A percentile compares a stretch with the other conserved stretches of the same genome.
These are phyloP conservation scores for Aphrophora alni DNA, from an alignment of 2,888 invertebrate species.

Conservation along the genomic window DNA sequence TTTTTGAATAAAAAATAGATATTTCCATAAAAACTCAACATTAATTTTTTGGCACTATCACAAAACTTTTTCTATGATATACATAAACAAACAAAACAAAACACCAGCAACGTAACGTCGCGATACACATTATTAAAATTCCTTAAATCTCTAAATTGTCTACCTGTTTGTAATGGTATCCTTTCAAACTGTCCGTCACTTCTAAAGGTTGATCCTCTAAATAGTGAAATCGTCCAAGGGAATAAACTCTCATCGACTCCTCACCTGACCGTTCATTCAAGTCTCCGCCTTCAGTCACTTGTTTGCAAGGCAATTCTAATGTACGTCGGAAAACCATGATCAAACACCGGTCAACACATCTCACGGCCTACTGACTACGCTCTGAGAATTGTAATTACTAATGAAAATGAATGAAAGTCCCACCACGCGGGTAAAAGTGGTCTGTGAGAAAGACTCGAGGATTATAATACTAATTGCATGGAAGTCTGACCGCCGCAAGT, in stretches of 20 bases:
- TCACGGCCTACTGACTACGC: background rate
- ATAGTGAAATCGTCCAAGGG: conserved; percentile 48
- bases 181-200: conserved; percentile 49
- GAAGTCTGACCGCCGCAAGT: background rate
- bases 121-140: too few species aligned
- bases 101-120: too few species aligned
- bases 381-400: background rate
- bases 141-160: too few species aligned
- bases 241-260: background rate
- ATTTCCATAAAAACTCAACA: too few species aligned
- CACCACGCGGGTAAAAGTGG: background rate
- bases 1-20: too few species aligned
- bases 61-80: too few species aligned
- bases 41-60: too few species aligned
- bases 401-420: conserved; percentile 4
- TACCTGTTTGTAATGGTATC: conserved; percentile 43
- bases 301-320: background rate
- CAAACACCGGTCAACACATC: conserved; percentile 28
- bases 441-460: background rate
- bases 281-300: background rate
- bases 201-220: conserved; percentile 48
- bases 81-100: too few species aligned
- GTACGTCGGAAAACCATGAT: background rate
- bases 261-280: background rate
- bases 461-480: too few species aligned